Conservation (phyloP, 2,113 vertebrate genomes). For the Entomyzon cyanotis region DNA sequence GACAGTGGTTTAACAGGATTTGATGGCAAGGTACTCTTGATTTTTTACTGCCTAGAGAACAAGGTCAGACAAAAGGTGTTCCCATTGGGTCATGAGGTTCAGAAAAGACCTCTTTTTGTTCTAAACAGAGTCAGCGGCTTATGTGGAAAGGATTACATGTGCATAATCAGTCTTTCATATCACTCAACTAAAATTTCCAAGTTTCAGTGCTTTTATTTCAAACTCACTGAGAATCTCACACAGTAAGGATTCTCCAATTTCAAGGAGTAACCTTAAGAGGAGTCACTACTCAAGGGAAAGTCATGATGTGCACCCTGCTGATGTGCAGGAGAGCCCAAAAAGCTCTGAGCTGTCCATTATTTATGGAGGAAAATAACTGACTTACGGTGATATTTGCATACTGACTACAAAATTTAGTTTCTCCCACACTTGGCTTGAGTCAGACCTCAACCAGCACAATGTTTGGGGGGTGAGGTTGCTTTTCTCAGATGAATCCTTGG, state of each 20-base stretch:
- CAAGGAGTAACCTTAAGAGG: not conserved
- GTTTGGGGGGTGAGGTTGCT: not conserved
- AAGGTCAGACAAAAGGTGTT: not conserved
- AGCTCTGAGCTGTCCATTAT: not conserved
- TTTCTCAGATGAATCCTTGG: not conserved
- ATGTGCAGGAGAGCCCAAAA: not conserved
- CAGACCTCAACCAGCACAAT: not conserved
- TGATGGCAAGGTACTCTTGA: not conserved
- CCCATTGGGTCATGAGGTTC: not conserved
- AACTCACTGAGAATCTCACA: not conserved
- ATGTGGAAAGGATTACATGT: not conserved
- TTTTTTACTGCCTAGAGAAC: not conserved
- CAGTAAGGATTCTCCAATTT: not conserved
- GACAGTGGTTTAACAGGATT: not conserved
- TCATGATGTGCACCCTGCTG: accelerated
- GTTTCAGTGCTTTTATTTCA: accelerated
- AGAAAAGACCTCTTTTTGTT: not conserved
- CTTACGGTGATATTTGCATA: not conserved
- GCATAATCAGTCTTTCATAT: not conserved
- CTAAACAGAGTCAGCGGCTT: not conserved
- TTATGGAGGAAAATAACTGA: not conserved
- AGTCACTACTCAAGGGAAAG: not conserved
- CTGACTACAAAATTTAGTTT: not conserved
- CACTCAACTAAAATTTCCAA: not conserved
- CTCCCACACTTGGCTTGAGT: not conserved